Base-by-base conservation (phyloP, 2,113 vertebrate genomes). In the Dasyprocta punctata region DNA sequence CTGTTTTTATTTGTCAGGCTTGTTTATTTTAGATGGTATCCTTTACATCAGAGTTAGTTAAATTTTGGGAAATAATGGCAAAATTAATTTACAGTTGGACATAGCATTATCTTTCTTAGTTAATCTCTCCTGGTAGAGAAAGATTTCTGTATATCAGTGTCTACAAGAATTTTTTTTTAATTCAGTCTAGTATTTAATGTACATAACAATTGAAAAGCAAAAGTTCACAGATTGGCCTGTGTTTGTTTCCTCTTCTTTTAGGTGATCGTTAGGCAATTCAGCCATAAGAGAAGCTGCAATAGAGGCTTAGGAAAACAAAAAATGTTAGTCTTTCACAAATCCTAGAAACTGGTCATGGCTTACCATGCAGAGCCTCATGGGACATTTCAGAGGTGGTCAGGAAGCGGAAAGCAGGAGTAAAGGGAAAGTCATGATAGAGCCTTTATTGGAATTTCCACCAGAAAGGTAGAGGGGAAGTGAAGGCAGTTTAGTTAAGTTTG, bases 21-120 rank as follows among this genome's bases (percentile, higher is more conserved):
- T 77, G 6, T 78, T 96, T 33, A 33, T 96, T 85, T 94, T 30
- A 88, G 22, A 33, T 81, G 49, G 22, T 83, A 30, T 63, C 4
- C 22, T 92, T 94, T 78, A 87, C 73, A 41, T n/a, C 88, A 71
- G 33, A 73, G 52, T 95, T 90, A 89, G 63, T 95, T 88, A 91
- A 85, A 65, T 80, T 92, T 60, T 30, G 83, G 56, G 52, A 54
- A 56, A 90, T 44, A 47, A 85, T 88, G 58, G 12, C 87, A 89
- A 90, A 95, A 54, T 89, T 75, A 81, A 73, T 93, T 86, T 77
- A 54, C 95, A 82, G 77, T 20, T 86, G 28, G 44, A 86, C 12
- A 54, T 41, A 90, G 52, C 88, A 92, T 84, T 85, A 7, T 3
- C 67, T 2, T 28, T 7, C 67, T 92, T 56, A 67, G 11, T 95